Evolutionary conservation across 2,797 vertebrate species (phyloP).

Genomic region (Spinibarbus caldwelli): DNA sequence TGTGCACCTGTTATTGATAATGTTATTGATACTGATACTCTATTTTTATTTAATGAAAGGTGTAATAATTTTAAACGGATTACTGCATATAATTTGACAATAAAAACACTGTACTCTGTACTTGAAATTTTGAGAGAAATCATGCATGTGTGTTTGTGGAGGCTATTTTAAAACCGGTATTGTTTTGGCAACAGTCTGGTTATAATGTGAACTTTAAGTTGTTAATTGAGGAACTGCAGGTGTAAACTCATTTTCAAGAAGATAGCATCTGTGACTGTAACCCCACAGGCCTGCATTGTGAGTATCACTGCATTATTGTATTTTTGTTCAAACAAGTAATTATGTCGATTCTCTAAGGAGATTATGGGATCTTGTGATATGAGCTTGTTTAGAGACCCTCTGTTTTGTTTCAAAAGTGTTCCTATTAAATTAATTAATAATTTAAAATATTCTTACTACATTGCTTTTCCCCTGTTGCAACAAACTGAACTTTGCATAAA

Average conservation of each 20-base stretch:
- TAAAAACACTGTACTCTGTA: not conserved
- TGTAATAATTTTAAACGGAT: not conserved
- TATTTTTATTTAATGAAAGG: constrained; percentile 8
- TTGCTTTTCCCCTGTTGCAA: not conserved
- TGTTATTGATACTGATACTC: constrained; percentile 7
- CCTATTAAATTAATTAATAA: not conserved
- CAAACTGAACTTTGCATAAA: not conserved
- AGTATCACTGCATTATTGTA: not conserved
- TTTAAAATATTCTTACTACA: not conserved
- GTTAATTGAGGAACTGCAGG: constrained; percentile 12
- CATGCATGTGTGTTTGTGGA: not conserved
- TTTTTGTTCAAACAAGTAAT: constrained; percentile 17
- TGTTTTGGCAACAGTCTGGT: not conserved
- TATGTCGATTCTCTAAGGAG: too few relatives aligned
- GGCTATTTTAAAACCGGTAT: not conserved
- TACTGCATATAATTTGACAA: not conserved
- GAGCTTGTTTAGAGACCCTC: not conserved
- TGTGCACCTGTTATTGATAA: not conserved
- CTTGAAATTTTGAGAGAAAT: not conserved
- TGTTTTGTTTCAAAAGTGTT: not conserved
- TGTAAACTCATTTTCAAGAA: constrained; percentile 31
- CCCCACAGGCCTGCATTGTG: not conserved
- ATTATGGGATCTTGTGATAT: too few relatives aligned
- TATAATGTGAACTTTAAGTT: not conserved
- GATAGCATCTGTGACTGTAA: not conserved